Percentiles rank a stretch among this genome's conserved stretches.
Conservation (phyloP, 2,113 vertebrate species). For the Poecile atricapillus region DNA sequence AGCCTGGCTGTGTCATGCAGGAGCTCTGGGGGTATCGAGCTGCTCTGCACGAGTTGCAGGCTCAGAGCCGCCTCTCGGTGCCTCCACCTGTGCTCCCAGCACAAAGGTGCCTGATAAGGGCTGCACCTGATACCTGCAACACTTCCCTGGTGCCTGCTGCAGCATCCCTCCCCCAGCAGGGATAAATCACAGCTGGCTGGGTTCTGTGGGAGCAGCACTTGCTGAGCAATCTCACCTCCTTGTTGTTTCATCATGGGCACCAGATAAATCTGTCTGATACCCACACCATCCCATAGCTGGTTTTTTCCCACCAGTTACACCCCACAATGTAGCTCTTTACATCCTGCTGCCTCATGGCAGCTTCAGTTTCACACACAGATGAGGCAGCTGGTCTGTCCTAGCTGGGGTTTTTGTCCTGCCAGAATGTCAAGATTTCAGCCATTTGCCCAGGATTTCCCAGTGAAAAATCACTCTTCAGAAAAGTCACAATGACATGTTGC, state of each 20-base stretch:
- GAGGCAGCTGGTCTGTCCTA: background rate
- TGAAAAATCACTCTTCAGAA: background rate
- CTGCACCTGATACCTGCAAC: background rate
- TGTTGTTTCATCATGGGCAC: background rate
- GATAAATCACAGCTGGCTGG: background rate
- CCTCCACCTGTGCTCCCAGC: background rate
- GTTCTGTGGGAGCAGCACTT: background rate
- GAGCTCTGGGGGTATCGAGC: constrained; percentile 49
- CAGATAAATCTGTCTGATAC: background rate
- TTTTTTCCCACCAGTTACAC: background rate
- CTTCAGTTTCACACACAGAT: background rate
- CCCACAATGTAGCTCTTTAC: background rate
- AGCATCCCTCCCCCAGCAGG: background rate
- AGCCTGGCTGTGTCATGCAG: constrained; percentile 15
- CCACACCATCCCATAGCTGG: background rate
- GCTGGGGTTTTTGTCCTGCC: background rate
- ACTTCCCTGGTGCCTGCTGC: background rate
- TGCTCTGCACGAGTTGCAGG: constrained; percentile 39
- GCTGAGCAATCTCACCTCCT: background rate
- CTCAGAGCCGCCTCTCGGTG: background rate
- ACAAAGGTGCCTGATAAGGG: background rate
- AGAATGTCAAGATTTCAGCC: background rate
- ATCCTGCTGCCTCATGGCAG: background rate
- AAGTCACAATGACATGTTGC: background rate
- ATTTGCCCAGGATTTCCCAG: background rate